Evolutionary conservation across 2,113 vertebrate genomes (phyloP), one percentile per base, ranked within the genome.

Genomic region (Acinonyx jubatus): DNA sequence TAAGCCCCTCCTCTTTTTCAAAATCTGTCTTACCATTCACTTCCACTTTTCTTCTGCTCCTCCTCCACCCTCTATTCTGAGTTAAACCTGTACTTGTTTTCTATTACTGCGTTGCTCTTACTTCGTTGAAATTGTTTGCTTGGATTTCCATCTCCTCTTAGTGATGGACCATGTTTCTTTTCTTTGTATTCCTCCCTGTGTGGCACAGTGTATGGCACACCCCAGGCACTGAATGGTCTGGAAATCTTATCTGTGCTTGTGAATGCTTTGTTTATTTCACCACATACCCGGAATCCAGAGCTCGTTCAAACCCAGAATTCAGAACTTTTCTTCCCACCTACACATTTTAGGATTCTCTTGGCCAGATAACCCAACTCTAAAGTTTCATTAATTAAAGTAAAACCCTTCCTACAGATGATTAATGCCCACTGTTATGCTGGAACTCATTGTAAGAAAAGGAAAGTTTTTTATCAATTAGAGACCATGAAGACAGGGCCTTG

Each of bases 391-490:
- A 48, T 71, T 61, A 94, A 94, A 96, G 15, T 23, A 85, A 96
- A 83, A 57, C 73, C 63, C 8, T 85, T 52, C 69, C 89, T 41
- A 36, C 8, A 45, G 93, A 45, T 87, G 41, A 89, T 95, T 92
- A 94, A 96, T 90, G 50, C 23, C 80, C 15, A 78, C 95, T 57
- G 74, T 74, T 96, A 83, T 16, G 8, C 55, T 91, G 50, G 50
- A 90, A 66, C 18, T 87, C 48, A 61, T 83, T 65, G 11, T 61
- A 74, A 45, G 14, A 78, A 92, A 78, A 55, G 69, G 94, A 50
- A 84, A 96, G 31, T 68, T 95, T 84, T 97, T 96, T 69, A 94
- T 97, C 89, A 94, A 8, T 76, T 36, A 71, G 48, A 84, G 61
- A 63, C 27, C n/a, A 65, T 8, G 41, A 91, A 96, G 78, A 83